A percentile compares a stretch with the other conserved stretches of the same genome.
Evolutionary conservation across 2,888 invertebrate genomes (phyloP).

Genomic region (Xestia c-nigrum): DNA sequence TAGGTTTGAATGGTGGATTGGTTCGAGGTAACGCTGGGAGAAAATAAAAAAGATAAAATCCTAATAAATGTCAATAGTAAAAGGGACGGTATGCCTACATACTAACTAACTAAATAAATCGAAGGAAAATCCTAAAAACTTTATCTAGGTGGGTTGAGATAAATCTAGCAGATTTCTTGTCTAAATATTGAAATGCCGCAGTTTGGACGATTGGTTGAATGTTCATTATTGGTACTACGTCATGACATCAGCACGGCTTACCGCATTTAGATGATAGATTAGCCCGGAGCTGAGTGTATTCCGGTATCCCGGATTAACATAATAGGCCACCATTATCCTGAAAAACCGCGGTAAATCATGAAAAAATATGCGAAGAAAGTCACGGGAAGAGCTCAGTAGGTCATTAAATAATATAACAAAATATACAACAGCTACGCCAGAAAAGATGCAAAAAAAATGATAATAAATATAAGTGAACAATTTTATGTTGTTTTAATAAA

Average conservation of each 20-base stretch:
- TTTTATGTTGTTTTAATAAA: constrained; percentile 8
- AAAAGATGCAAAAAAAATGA: constrained; percentile 11
- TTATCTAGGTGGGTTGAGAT: not conserved
- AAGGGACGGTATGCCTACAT: not conserved
- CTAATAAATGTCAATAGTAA: not conserved
- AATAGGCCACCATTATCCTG: constrained; percentile 31
- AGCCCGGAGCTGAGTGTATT: constrained; percentile 17
- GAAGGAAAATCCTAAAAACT: not conserved
- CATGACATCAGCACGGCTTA: constrained; percentile 28
- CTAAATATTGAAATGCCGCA: not conserved
- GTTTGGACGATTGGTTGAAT: not conserved
- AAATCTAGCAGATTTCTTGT: not conserved
- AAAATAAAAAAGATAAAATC: constrained; percentile 17
- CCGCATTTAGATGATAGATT: constrained; percentile 42
- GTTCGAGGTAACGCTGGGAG: not conserved
- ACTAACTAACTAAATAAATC: not conserved
- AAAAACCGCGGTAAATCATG: constrained; percentile 24
- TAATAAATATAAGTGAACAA: constrained; percentile 3
- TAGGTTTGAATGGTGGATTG: not conserved
- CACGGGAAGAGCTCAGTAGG: constrained; percentile 6
- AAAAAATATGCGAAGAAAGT: constrained; percentile 25
- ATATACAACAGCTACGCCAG: not conserved
- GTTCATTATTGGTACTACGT: constrained; percentile 16
- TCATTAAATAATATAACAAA: constrained; percentile 20
- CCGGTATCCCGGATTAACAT: constrained; percentile 35